Percentiles rank a stretch among this genome's conserved stretches.
Evolutionary conservation across 30 jellyfish, hydroid and myxozoan genomes (phyloP).

Genomic region (Cassiopea andromeda): DNA sequence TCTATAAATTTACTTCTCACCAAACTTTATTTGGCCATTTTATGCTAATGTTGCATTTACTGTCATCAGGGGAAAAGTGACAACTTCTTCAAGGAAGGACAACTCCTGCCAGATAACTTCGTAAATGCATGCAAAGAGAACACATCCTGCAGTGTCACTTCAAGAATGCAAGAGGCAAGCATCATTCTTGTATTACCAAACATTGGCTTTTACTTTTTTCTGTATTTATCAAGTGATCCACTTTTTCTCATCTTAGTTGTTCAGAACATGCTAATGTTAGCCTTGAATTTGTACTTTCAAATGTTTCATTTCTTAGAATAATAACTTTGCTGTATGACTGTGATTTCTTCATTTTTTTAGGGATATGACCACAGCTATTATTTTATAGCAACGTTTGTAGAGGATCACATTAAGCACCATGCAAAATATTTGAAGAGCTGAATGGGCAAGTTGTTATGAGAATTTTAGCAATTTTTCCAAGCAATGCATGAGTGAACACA

Average conservation of each 20-base stretch:
- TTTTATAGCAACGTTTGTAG: conserved; percentile 86
- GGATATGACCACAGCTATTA: conserved; percentile 94
- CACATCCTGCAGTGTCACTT: conserved; percentile 17
- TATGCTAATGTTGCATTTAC: neutral
- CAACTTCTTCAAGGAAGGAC: conserved; percentile 73
- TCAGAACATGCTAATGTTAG: too few species aligned
- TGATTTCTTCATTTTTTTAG: conserved; percentile 35
- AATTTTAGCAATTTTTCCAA: neutral
- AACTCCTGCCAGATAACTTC: conserved; percentile 85
- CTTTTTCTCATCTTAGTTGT: too few species aligned
- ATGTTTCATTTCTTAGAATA: too few species aligned
- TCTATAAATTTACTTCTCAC: too few species aligned
- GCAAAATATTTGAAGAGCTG: conserved; percentile 64
- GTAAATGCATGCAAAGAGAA: conserved; percentile 77
- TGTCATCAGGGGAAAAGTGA: conserved; percentile 74
- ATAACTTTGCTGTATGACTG: too few species aligned
- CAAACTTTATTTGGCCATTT: too few species aligned
- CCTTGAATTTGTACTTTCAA: too few species aligned
- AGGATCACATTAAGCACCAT: conserved; percentile 88
- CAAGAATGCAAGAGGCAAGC: conserved; percentile 78
- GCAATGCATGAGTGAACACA: too few species aligned
- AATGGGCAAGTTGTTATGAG: neutral
- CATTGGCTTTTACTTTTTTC: neutral
- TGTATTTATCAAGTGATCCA: too few species aligned
- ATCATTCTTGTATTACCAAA: neutral